Evolutionary conservation across 2,797 vertebrate species (phyloP).

Genomic region (Alectoris magna): DNA sequence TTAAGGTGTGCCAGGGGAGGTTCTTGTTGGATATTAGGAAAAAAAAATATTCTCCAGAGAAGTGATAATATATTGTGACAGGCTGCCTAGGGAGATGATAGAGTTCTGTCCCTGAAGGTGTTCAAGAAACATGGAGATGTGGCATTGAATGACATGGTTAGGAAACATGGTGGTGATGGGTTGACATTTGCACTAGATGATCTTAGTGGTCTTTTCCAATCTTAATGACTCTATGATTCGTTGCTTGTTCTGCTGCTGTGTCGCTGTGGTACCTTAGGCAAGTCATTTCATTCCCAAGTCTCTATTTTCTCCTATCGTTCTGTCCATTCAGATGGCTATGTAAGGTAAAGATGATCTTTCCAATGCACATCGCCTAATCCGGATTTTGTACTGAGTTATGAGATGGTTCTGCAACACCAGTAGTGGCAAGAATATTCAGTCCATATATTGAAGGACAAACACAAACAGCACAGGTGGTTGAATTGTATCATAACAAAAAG

Average conservation of each 20-base stretch:
- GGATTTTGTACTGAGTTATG: neutral
- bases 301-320: neutral
- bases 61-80: too few species aligned
- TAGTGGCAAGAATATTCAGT: neutral
- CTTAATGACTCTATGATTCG: too few species aligned
- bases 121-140: too few species aligned
- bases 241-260: neutral
- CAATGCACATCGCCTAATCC: accelerated
- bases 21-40: too few species aligned
- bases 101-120: too few species aligned
- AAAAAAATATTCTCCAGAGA: too few species aligned
- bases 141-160: too few species aligned
- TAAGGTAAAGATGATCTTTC: neutral
- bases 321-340: accelerated
- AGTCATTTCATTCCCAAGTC: neutral
- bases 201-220: too few species aligned
- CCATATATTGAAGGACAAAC: accelerated
- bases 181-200: too few species aligned
- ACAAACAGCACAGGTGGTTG: neutral
- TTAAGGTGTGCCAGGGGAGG: too few species aligned
- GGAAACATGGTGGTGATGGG: too few species aligned
- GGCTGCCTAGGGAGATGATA: too few species aligned
- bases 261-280: neutral
- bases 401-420: neutral
- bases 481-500: neutral